These are phyloP conservation scores for Halcyon badia DNA, from an alignment of 2,797 vertebrate species.

Conservation along the genomic window DNA sequence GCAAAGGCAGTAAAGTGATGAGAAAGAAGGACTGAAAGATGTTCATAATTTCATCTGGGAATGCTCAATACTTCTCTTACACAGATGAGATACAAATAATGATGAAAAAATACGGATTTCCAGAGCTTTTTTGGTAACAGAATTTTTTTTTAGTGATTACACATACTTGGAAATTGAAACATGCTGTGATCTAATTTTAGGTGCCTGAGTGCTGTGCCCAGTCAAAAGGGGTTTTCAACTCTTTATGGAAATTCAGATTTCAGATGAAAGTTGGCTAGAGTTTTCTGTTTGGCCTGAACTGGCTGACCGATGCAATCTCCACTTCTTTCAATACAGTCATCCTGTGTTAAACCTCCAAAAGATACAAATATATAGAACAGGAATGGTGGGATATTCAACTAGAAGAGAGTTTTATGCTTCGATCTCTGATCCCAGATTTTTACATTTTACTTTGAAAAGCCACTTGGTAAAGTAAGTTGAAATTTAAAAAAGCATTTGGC, in stretches of 20 bases:
- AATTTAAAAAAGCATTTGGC: not conserved
- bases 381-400: not conserved
- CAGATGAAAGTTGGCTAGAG: not conserved
- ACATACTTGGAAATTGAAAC: not conserved
- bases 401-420: not conserved
- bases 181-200: not conserved
- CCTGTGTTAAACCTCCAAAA: not conserved
- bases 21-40: not conserved
- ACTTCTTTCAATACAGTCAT: not conserved
- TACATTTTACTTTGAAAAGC: not conserved
- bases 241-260: not conserved
- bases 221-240: not conserved
- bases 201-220: not conserved
- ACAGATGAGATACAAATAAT: not conserved
- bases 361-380: not conserved
- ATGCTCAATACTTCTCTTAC: not conserved
- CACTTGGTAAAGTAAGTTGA: not conserved
- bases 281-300: not conserved
- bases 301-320: not conserved
- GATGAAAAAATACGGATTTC: not conserved
- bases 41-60: not conserved
- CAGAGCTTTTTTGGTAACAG: not conserved
- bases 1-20: not conserved
- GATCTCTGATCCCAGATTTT: not conserved
- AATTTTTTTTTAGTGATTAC: not conserved